A percentile compares a stretch with the other conserved stretches of the same genome.
phyloP scores from a whole-genome alignment of 92 coral and sea anemone genomes.

The Siderastrea siderea region DNA sequence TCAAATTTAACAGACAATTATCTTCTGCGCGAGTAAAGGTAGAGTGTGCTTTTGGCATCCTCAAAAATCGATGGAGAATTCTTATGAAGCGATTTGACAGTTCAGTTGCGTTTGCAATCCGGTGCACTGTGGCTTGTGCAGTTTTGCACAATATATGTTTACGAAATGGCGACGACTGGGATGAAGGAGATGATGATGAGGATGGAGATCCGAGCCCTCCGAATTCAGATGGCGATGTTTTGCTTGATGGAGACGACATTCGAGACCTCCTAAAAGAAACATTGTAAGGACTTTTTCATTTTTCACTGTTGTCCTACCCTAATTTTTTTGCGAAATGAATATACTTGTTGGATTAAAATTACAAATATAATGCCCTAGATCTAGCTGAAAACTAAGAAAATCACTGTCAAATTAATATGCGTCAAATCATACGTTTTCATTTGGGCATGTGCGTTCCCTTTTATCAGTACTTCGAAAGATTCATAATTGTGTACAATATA shows the following conservation, averaged over 20 bases:
- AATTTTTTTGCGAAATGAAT: neutral
- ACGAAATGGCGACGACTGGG: conserved; percentile 58
- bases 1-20: conserved; percentile 50
- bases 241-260: conserved; percentile 53
- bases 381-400: conserved; percentile 4
- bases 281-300: conserved; percentile 7
- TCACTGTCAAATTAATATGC: conserved; percentile 7
- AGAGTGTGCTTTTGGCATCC: conserved; percentile 57
- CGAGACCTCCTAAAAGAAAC: conserved; percentile 29
- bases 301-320: neutral
- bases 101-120: conserved; percentile 37
- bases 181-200: conserved; percentile 41
- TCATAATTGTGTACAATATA: neutral
- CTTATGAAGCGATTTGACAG: conserved; percentile 53
- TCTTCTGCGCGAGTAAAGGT: conserved; percentile 46
- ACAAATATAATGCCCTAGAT: neutral
- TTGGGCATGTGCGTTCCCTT: neutral
- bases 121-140: conserved; percentile 58
- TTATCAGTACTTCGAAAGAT: neutral
- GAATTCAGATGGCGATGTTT: conserved; percentile 35
- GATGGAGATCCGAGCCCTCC: conserved; percentile 34
- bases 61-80: conserved; percentile 59
- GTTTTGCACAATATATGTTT: conserved; percentile 59
- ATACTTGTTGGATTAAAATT: neutral
- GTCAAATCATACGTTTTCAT: neutral